Conservation (phyloP, 2,797 vertebrate species). For the Pipistrellus nathusii region DNA sequence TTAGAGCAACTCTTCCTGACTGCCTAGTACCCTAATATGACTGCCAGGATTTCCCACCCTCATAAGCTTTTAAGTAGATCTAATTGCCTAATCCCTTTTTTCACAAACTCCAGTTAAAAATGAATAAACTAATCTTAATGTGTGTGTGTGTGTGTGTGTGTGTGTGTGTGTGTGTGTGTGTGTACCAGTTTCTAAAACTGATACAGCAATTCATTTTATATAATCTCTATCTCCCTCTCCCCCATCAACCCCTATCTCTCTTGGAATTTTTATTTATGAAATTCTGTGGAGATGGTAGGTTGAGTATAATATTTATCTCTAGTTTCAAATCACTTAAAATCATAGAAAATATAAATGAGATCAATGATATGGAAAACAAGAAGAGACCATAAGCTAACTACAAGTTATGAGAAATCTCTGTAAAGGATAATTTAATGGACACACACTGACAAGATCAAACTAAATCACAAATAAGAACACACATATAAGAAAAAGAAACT, state of each 20-base stretch:
- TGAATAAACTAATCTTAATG: background rate
- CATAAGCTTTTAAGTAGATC: background rate
- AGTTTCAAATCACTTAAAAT: background rate
- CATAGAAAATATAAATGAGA: background rate
- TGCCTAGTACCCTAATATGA: background rate
- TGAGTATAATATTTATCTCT: background rate
- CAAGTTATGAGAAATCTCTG: background rate
- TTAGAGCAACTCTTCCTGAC: background rate
- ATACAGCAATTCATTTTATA: no score
- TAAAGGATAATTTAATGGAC: background rate
- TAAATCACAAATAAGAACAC: background rate
- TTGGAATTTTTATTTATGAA: background rate
- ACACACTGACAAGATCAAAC: background rate
- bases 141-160: background rate
- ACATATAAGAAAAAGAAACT: background rate
- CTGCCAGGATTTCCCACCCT: background rate
- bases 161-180: background rate
- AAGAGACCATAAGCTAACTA: background rate
- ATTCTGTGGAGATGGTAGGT: background rate
- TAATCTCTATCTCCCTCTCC: background rate
- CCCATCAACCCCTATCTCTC: background rate
- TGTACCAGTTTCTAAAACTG: no score
- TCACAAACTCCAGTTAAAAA: background rate
- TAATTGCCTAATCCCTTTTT: background rate
- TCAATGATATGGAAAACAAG: background rate